A percentile compares a stretch with the other conserved stretches of the same genome.
phyloP scores from a whole-genome alignment of 2,888 invertebrate genomes.

The Epiblema foenella region DNA sequence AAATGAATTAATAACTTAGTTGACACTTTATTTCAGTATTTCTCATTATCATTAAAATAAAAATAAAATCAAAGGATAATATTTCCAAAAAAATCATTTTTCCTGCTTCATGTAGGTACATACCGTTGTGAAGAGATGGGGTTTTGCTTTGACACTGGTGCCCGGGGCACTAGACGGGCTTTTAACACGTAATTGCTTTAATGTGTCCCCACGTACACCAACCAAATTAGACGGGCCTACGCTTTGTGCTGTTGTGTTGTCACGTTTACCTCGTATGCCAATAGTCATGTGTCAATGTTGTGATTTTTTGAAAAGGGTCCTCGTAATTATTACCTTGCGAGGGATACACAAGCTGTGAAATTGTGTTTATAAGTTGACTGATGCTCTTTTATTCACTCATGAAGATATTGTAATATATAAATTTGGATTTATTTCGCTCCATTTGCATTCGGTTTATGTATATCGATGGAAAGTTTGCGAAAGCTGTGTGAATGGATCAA shows the following conservation, averaged over 20 bases:
- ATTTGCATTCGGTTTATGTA: too few species aligned
- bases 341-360: neutral
- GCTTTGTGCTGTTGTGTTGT: constrained; percentile 54
- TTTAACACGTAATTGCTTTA: constrained; percentile 82
- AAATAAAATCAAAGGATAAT: too few species aligned
- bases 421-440: too few species aligned
- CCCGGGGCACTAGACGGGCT: constrained; percentile 72
- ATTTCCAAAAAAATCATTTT: constrained; percentile 5
- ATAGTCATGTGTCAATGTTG: constrained; percentile 24
- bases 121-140: constrained; percentile 46
- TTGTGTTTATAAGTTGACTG: neutral
- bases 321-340: neutral
- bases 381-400: neutral
- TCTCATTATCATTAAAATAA: too few species aligned
- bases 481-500: too few species aligned
- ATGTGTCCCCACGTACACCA: constrained; percentile 73
- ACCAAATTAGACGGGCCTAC: constrained; percentile 67
- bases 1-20: too few species aligned
- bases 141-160: constrained; percentile 65
- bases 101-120: constrained; percentile 47
- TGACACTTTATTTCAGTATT: too few species aligned
- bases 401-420: neutral
- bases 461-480: too few species aligned
- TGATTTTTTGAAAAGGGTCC: constrained; percentile 24
- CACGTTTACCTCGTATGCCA: constrained; percentile 45